phyloP scores from a whole-genome alignment of 2,113 vertebrate species.

The Melierax canorus region DNA sequence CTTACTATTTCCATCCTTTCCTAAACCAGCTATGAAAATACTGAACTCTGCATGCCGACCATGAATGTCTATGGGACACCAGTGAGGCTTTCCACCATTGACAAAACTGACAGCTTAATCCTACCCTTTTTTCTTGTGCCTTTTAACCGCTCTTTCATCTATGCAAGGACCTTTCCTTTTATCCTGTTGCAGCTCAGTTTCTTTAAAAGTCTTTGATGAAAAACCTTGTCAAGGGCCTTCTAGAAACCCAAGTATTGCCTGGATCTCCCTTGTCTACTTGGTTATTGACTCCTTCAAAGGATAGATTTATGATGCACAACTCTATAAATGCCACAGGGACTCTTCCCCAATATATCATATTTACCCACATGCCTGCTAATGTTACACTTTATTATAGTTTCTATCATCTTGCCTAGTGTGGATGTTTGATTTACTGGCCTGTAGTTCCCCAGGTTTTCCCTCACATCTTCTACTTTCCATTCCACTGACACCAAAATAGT shows the following conservation, averaged over 20 bases:
- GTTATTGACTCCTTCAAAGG: conserved; percentile 18
- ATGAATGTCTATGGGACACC: neutral
- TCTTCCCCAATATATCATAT: conserved; percentile 5
- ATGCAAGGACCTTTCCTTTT: conserved; percentile 9
- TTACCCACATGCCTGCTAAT: neutral
- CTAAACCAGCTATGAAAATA: neutral
- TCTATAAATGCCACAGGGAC: neutral
- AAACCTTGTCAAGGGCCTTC: conserved; percentile 7
- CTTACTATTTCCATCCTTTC: neutral
- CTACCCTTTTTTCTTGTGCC: neutral
- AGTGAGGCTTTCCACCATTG: neutral
- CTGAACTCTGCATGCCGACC: neutral
- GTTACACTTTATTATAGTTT: neutral
- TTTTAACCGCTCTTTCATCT: conserved; percentile 46
- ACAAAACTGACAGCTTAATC: conserved; percentile 38
- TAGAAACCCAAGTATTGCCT: neutral
- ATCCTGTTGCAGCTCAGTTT: neutral
- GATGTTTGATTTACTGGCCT: neutral
- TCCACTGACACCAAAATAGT: neutral
- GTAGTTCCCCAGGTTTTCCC: neutral
- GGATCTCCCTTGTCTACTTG: neutral
- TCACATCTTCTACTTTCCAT: neutral
- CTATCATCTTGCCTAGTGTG: neutral
- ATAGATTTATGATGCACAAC: conserved; percentile 3
- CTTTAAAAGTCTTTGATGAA: conserved; percentile 37